Percentiles rank a stretch among this genome's conserved stretches.
These are phyloP conservation scores for Rhagonycha fulva DNA, from an alignment of 2,888 invertebrate genomes.

Conservation along the genomic window DNA sequence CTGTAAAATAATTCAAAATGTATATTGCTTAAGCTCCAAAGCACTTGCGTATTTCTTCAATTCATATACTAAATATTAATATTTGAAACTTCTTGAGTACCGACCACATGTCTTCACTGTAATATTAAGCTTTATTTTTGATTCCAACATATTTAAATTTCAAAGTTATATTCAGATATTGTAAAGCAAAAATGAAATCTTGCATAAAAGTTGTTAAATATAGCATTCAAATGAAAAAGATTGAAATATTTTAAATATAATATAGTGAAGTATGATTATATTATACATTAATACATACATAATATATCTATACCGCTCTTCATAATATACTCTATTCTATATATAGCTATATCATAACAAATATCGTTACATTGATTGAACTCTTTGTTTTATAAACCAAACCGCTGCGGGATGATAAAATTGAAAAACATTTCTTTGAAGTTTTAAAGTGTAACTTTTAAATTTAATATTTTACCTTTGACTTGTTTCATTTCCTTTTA, in stretches of 20 bases:
- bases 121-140: neutral
- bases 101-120: neutral
- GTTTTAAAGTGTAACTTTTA: neutral
- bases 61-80: neutral
- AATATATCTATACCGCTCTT: neutral
- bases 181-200: neutral
- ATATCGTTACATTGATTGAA: neutral
- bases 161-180: neutral
- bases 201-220: neutral
- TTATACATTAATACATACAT: neutral
- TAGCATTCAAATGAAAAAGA: neutral
- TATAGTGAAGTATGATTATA: neutral
- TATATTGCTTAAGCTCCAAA: neutral
- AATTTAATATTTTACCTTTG: neutral
- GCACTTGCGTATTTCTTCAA: neutral
- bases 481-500: neutral
- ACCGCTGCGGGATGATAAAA: neutral
- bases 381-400: neutral
- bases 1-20: neutral
- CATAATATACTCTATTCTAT: neutral
- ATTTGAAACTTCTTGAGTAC: neutral
- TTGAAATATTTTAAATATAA: no score
- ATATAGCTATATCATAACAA: neutral
- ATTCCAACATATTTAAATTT: neutral
- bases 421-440: neutral